Evolutionary conservation across 2,888 invertebrate genomes (phyloP).

Genomic region (Ichneumoninae sp.): DNA sequence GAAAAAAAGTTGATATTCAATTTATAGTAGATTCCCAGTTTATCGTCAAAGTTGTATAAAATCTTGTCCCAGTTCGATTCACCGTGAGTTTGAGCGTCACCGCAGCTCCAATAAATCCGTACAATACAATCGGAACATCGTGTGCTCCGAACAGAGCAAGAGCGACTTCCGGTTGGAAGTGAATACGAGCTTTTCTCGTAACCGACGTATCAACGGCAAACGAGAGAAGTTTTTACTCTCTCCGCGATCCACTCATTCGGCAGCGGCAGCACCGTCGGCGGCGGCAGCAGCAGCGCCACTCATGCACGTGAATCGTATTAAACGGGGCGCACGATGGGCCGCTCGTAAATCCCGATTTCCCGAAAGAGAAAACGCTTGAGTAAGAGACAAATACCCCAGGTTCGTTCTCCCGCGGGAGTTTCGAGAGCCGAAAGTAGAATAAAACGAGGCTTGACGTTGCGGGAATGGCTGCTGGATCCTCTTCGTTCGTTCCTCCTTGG

Average conservation of each 20-base stretch:
- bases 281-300: background rate
- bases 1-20: background rate
- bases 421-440: slow-evolving; percentile 21
- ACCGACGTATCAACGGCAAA: slow-evolving; percentile 37
- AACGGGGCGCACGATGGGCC: slow-evolving; percentile 47
- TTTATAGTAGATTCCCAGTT: background rate
- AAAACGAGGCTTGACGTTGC: slow-evolving; percentile 50
- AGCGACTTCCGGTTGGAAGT: background rate
- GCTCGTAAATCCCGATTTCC: slow-evolving; percentile 54
- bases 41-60: background rate
- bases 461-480: slow-evolving; percentile 21
- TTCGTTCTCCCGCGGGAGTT: slow-evolving; percentile 2
- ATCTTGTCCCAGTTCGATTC: background rate
- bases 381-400: slow-evolving; percentile 51
- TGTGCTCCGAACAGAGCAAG: background rate
- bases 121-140: background rate
- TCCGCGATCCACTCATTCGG: slow-evolving; percentile 23
- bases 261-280: slow-evolving; percentile 19
- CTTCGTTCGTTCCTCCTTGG: background rate
- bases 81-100: background rate
- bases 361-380: slow-evolving; percentile 45
- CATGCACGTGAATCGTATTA: slow-evolving; percentile 44
- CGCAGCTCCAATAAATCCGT: background rate
- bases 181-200: slow-evolving; percentile 15
- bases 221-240: slow-evolving; percentile 26